Evolutionary conservation across 2,888 invertebrate genomes (phyloP).

Genomic region (Ypsolopha sequella): DNA sequence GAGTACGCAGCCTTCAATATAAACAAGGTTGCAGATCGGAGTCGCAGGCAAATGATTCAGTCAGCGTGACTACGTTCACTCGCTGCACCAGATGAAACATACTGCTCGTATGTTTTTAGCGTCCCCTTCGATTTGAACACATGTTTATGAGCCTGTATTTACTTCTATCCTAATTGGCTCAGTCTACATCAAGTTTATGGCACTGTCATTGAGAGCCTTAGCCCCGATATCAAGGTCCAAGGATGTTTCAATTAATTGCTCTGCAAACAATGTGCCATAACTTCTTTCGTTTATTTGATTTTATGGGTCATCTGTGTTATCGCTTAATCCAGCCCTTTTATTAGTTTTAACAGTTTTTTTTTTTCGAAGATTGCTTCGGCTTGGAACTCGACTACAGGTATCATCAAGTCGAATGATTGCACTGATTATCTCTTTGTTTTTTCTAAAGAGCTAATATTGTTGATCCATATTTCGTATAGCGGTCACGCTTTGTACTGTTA

Average conservation of each 20-base stretch:
- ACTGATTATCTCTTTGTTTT: no score
- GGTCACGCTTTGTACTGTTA: constrained; percentile 31
- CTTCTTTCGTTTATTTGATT: no score
- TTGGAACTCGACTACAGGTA: no score
- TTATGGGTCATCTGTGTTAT: no score
- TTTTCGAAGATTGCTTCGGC: no score
- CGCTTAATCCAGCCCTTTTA: no score
- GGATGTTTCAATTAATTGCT: background rate
- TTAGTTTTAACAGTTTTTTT: no score
- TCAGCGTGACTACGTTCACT: constrained; percentile 29
- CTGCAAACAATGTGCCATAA: background rate
- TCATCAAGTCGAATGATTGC: no score
- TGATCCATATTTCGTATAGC: no score
- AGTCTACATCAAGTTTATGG: background rate
- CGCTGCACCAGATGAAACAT: background rate
- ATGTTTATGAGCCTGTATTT: constrained; percentile 11
- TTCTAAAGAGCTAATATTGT: no score
- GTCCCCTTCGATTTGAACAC: background rate
- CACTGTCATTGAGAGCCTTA: background rate
- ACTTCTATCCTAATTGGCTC: constrained; percentile 21
- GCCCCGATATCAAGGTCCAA: background rate
- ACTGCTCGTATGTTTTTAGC: background rate
- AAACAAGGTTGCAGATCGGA: constrained; percentile 33
- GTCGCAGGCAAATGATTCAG: constrained; percentile 21
- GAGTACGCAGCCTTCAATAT: constrained; percentile 33